Percentiles rank a stretch among this genome's conserved stretches.
Evolutionary conservation across 2,113 vertebrate species (phyloP).

Genomic region (Pituophis catenifer): DNA sequence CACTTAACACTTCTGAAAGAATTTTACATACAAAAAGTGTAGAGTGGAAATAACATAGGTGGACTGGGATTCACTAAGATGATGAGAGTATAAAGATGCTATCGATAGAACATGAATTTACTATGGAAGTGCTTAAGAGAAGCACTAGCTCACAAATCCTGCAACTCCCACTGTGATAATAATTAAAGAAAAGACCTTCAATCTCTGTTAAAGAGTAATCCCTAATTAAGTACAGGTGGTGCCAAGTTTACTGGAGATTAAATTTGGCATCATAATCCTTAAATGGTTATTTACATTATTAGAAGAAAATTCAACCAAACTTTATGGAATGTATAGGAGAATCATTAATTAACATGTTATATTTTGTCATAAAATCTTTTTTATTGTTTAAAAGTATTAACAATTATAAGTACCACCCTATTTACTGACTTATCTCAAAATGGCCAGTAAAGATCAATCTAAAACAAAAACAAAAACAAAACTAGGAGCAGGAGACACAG

Average conservation of each 20-base stretch:
- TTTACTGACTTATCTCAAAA: neutral
- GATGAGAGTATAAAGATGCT: neutral
- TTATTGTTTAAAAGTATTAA: neutral
- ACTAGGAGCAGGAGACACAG: neutral
- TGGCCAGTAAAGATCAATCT: neutral
- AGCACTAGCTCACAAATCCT: no score
- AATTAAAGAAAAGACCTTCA: neutral
- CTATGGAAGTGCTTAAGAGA: neutral
- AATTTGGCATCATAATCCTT: neutral
- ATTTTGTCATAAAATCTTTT: neutral
- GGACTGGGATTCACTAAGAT: neutral
- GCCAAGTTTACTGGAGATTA: neutral
- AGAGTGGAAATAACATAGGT: neutral
- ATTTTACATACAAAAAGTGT: neutral
- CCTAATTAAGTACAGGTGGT: no score
- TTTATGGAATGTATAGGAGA: neutral
- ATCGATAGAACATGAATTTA: neutral
- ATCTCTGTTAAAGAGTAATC: neutral
- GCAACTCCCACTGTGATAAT: neutral
- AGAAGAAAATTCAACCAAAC: neutral
- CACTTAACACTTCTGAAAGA: neutral
- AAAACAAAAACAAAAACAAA: neutral
- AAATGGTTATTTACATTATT: neutral
- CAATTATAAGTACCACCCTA: neutral
- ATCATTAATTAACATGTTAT: neutral